Evolutionary conservation across 2,888 invertebrate genomes (phyloP).

Genomic region (Tryphoninae sp.): DNA sequence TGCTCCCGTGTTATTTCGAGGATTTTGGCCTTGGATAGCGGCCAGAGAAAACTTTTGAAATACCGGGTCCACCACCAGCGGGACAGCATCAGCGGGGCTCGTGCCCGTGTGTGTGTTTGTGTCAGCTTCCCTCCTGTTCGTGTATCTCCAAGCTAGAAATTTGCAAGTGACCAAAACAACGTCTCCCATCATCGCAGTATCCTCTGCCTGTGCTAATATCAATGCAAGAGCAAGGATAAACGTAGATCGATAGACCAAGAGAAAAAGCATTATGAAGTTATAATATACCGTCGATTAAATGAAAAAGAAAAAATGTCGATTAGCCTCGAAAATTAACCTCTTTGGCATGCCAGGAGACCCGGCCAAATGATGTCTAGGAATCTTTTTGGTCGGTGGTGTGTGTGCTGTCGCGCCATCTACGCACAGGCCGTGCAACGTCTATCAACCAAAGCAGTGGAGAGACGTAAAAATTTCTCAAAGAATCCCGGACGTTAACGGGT

Average conservation of each 20-base stretch:
- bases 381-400: not conserved
- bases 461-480: slow-evolving; percentile 18
- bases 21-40: slow-evolving; percentile 77
- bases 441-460: slow-evolving; percentile 21
- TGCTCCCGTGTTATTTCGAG: slow-evolving; percentile 77
- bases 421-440: slow-evolving; percentile 16
- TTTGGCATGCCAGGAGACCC: slow-evolving; percentile 29
- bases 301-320: not conserved
- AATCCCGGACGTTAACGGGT: slow-evolving; percentile 18
- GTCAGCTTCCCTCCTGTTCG: slow-evolving; percentile 61
- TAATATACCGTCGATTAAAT: slow-evolving; percentile 1
- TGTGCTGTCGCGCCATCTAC: slow-evolving; percentile 13
- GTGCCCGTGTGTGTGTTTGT: slow-evolving; percentile 57
- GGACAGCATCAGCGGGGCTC: slow-evolving; percentile 21
- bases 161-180: not conserved
- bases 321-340: not conserved
- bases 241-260: not conserved
- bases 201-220: slow-evolving; percentile 1
- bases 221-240: not conserved
- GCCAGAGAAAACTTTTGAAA: slow-evolving; percentile 79
- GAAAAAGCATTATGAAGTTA: slow-evolving; percentile 16
- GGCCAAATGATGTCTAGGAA: slow-evolving; percentile 44
- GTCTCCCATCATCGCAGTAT: not conserved
- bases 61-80: slow-evolving; percentile 66
- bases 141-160: slow-evolving; percentile 14